phyloP scores from a whole-genome alignment of 2,888 invertebrate species.

The Calliphora vomitoria region DNA sequence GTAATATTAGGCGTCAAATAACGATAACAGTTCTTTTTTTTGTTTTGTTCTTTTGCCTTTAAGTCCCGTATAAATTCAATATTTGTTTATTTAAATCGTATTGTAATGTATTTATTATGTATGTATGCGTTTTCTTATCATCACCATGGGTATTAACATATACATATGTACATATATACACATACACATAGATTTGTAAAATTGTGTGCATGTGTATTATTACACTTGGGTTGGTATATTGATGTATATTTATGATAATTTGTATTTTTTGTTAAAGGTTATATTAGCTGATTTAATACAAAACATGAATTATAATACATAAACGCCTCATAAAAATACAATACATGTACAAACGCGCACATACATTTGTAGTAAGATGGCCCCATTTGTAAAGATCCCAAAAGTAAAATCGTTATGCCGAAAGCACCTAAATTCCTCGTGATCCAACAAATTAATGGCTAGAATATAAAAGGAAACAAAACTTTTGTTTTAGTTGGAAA shows the following conservation, averaged over 20 bases:
- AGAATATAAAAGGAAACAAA: no score
- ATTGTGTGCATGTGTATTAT: not conserved
- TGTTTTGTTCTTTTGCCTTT: slow-evolving; percentile 21
- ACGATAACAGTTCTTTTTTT: slow-evolving; percentile 17
- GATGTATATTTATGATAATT: slow-evolving; percentile 17
- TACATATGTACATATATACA: not conserved
- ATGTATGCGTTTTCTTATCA: slow-evolving; percentile 25
- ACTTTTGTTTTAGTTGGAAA: no score
- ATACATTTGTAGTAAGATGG: not conserved
- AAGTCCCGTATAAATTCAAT: slow-evolving; percentile 30
- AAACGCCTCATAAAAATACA: slow-evolving; percentile 58
- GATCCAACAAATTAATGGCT: no score
- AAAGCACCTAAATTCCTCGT: no score
- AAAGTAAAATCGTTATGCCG: no score
- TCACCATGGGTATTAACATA: slow-evolving; percentile 1
- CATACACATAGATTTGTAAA: not conserved
- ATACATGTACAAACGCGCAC: not conserved
- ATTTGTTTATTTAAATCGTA: slow-evolving; percentile 39
- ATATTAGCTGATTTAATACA: slow-evolving; percentile 60
- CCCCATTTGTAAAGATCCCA: no score
- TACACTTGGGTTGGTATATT: not conserved
- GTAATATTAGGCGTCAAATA: slow-evolving; percentile 26
- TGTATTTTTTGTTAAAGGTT: slow-evolving; percentile 10
- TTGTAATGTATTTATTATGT: slow-evolving; percentile 33
- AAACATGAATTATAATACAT: slow-evolving; percentile 42